These are phyloP conservation scores for Drosophila varians DNA, from an alignment of 1,140 invertebrate species.

Conservation along the genomic window DNA sequence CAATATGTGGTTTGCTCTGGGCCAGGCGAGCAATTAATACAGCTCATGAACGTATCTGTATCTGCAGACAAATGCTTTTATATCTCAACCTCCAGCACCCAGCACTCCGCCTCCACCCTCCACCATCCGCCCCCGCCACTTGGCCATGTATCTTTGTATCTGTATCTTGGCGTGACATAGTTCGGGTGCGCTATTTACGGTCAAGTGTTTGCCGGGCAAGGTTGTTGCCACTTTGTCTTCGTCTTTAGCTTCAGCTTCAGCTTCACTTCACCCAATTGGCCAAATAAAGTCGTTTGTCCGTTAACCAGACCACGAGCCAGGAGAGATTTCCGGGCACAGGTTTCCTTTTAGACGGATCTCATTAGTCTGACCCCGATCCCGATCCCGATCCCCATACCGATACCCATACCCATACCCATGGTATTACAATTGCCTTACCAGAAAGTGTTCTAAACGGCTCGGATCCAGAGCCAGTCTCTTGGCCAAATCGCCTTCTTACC, in stretches of 20 bases:
- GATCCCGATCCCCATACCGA: constrained; percentile 41
- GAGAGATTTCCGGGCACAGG: constrained; percentile 23
- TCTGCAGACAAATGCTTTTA: constrained; percentile 28
- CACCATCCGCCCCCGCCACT: constrained; percentile 17
- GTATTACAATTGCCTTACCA: background rate
- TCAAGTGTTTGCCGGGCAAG: constrained; percentile 68
- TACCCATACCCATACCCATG: constrained; percentile 10
- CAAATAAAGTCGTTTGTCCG: constrained; percentile 68
- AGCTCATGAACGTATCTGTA: constrained; percentile 36
- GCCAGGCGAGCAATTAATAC: constrained; percentile 59
- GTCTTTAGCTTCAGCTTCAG: background rate
- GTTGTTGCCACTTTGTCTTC: constrained; percentile 37
- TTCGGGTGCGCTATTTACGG: constrained; percentile 71
- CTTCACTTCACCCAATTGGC: constrained; percentile 71
- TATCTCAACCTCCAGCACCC: constrained; percentile 13
- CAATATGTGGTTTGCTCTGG: constrained; percentile 71
- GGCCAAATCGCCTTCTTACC: background rate
- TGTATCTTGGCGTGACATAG: constrained; percentile 52
- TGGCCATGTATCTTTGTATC: constrained; percentile 20
- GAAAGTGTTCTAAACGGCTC: constrained; percentile 1
- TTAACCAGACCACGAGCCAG: constrained; percentile 37
- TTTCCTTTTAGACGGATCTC: constrained; percentile 65
- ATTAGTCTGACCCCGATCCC: constrained; percentile 58
- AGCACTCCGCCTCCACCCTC: constrained; percentile 12
- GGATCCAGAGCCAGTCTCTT: background rate